A percentile compares a stretch with the other conserved stretches of the same genome.
Evolutionary conservation across 2,113 vertebrate genomes (phyloP).

Genomic region (Pomatorhinus ruficollis): DNA sequence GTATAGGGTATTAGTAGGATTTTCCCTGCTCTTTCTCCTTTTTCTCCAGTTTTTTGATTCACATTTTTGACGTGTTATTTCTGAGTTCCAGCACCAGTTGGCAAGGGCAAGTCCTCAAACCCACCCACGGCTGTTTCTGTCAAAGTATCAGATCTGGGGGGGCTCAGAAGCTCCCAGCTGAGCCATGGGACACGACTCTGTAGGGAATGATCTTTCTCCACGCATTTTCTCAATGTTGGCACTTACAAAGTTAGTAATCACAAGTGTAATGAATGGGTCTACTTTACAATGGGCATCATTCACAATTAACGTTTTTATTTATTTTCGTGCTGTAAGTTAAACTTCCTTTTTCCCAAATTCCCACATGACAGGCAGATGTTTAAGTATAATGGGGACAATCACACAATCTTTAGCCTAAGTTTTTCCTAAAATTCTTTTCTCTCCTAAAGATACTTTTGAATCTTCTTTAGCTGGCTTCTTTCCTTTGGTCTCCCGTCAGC

Average conservation of each 20-base stretch:
- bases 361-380: neutral
- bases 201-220: neutral
- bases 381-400: neutral
- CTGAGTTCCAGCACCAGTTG: neutral
- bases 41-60: neutral
- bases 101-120: neutral
- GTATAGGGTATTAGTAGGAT: neutral
- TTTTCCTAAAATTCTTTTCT: neutral
- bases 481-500: neutral
- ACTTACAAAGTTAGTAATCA: neutral
- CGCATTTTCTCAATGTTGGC: neutral
- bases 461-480: neutral
- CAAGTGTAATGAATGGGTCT: neutral
- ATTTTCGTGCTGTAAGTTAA: neutral
- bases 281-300: neutral
- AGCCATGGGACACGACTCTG: neutral
- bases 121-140: neutral
- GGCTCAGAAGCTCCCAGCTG: neutral
- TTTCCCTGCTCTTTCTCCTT: neutral
- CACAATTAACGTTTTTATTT: neutral
- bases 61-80: neutral
- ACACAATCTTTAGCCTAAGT: neutral
- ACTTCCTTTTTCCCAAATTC: neutral
- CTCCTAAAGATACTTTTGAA: no score
- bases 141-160: fast-evolving